phyloP scores from a whole-genome alignment of 2,797 vertebrate genomes.

The Typhlichthys subterraneus region DNA sequence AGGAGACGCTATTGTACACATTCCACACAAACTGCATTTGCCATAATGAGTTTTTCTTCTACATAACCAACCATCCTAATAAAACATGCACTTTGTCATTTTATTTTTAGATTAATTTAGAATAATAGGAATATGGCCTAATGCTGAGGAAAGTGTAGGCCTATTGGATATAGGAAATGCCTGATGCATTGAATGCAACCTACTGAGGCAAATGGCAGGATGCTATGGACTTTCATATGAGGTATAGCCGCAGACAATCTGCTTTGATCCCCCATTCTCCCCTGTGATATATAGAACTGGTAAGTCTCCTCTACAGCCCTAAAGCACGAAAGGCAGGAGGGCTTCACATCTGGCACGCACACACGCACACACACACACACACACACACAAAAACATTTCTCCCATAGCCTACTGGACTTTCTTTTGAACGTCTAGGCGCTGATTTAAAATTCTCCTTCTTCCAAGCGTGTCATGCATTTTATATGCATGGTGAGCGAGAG shows the following conservation, averaged over 20 bases:
- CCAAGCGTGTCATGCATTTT: slow-evolving; percentile 77
- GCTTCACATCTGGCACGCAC: slow-evolving; percentile 19
- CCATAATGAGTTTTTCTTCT: too few relatives aligned
- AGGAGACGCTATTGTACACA: slow-evolving; percentile 58
- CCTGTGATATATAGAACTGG: slow-evolving; percentile 59
- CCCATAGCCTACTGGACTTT: slow-evolving; percentile 60
- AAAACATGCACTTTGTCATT: slow-evolving; percentile 31
- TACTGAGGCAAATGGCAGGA: slow-evolving; percentile 51
- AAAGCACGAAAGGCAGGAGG: slow-evolving; percentile 65
- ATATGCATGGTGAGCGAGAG: slow-evolving; percentile 70
- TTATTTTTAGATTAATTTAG: slow-evolving; percentile 44
- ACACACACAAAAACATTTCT: background rate
- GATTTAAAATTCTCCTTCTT: slow-evolving; percentile 79
- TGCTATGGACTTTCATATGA: slow-evolving; percentile 75
- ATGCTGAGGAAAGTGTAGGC: slow-evolving; percentile 36
- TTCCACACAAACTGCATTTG: background rate
- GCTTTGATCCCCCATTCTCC: slow-evolving; percentile 74
- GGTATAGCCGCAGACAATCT: slow-evolving; percentile 66
- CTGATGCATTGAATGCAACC: slow-evolving; percentile 27
- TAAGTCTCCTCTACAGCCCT: slow-evolving; percentile 68
- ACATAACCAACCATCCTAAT: background rate
- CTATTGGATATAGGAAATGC: slow-evolving; percentile 54
- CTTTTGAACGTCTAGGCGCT: slow-evolving; percentile 71
- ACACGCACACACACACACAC: slow-evolving; percentile 40
- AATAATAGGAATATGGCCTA: slow-evolving; percentile 12